Base-by-base conservation (phyloP, 2,888 invertebrate genomes). In the Alcis repandata region DNA sequence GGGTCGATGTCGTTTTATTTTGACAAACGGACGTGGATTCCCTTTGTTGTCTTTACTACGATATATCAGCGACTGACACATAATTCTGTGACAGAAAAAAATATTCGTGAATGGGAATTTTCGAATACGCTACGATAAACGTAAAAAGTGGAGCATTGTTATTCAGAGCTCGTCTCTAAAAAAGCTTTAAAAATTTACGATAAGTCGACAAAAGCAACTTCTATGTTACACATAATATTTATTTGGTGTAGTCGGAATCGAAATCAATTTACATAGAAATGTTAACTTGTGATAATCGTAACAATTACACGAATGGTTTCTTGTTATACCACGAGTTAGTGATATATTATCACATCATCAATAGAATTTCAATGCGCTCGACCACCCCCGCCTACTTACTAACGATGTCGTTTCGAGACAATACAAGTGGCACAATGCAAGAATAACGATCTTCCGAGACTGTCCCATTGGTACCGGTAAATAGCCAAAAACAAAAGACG, bases 401-500 rank as follows among this genome's bases (percentile, higher is more conserved):
- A 92, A 93, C 92, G 92, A 93, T 85, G 89, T 92, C 90, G 81
- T 92, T 86, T 78, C 80, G 79, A 87, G 84, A 92, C 92, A 92
- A 93, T 92, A 87, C 90, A 81, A 79, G 82, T 82, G 76, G 82
- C 83, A 92, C 91, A 91, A 92, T 92, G 88, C 91, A 86, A 89
- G 91, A 92, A 87, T 91, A 92, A 92, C 91, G 90, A 90, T 90
- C 84, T 85, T 88, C 86, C 83, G 77, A 87, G 86, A 83, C 85
- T 83, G 84, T 77, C 78, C 86, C 84, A 89, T 90, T 89, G 90
- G 90, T 88, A 88, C 88, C 80, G 87, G 87, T 89, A 90, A 92
- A 91, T 87, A 91, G 82, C 84, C 90, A 92, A 92, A 92, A 93
- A 92, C 92, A 92, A 93, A 90, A 91, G 91, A 88, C 77, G 85